phyloP scores from a whole-genome alignment of 2,797 vertebrate species.

The Kryptopterus vitreolus region DNA sequence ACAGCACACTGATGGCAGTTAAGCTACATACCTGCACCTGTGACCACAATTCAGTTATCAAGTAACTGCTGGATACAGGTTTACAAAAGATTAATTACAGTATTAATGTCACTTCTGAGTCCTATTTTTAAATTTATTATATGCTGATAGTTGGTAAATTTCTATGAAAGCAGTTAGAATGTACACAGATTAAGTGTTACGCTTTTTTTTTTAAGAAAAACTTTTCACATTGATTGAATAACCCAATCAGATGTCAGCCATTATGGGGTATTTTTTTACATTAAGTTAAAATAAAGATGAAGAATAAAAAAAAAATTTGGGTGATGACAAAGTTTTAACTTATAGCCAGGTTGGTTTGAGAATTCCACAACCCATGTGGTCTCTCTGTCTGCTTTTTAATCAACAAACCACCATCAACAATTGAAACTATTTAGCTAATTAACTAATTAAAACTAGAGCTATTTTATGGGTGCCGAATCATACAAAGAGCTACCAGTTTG shows the following conservation, averaged over 20 bases:
- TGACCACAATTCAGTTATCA: constrained; percentile 24
- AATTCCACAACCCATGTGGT: no score
- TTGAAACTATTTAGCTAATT: no score
- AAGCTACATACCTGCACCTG: constrained; percentile 60
- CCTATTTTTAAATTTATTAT: constrained; percentile 65
- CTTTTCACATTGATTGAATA: background rate
- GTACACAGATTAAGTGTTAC: background rate
- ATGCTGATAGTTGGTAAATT: constrained; percentile 67
- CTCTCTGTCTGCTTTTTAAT: no score
- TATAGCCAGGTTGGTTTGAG: no score
- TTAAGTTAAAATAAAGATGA: no score
- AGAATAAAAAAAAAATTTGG: no score
- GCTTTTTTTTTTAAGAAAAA: constrained; percentile 4
- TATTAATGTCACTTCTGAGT: constrained; percentile 33
- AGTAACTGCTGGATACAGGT: constrained; percentile 11
- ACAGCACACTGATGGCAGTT: background rate
- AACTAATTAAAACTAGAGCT: no score
- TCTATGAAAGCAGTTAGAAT: background rate
- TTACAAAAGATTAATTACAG: background rate
- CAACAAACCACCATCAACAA: no score
- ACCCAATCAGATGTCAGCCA: no score
- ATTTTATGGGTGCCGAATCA: no score
- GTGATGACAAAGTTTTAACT: no score
- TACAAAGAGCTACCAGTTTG: no score
- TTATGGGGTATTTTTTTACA: background rate